Evolutionary conservation across 2,113 vertebrate species (phyloP).

Genomic region (Reinhardtius hippoglossoides): DNA sequence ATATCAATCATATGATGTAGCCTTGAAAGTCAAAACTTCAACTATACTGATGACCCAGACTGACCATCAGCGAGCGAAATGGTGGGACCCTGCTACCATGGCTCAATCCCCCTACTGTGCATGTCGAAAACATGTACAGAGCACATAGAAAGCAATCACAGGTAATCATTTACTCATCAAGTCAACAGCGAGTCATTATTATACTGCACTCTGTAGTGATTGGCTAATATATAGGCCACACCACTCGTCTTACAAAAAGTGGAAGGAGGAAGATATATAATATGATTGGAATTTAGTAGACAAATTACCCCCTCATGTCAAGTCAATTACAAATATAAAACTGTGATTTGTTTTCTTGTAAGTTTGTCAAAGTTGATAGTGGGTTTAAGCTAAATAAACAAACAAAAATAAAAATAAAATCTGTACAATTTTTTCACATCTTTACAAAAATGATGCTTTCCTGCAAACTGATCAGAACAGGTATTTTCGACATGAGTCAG

Average conservation of each 20-base stretch:
- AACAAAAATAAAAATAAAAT: background rate
- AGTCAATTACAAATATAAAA: no score
- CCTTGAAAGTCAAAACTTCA: background rate
- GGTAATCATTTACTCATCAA: background rate
- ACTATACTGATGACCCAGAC: background rate
- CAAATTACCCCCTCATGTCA: background rate
- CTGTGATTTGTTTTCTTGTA: no score
- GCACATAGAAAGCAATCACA: background rate
- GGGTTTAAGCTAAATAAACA: background rate
- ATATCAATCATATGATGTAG: background rate
- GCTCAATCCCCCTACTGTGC: no score
- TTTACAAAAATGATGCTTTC: background rate
- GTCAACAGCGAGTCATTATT: background rate
- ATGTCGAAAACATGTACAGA: no score
- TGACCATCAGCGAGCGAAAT: no score
- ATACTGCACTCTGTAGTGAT: background rate
- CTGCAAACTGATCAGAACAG: slow-evolving; percentile 82
- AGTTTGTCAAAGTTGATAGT: background rate
- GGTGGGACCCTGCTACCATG: no score
- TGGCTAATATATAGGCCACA: background rate
- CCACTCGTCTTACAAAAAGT: background rate
- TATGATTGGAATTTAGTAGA: background rate
- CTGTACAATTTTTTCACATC: slow-evolving; percentile 35
- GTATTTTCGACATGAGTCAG: slow-evolving; percentile 88
- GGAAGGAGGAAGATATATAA: background rate